phyloP scores from a whole-genome alignment of 2,113 vertebrate species.

The Chamaea fasciata region DNA sequence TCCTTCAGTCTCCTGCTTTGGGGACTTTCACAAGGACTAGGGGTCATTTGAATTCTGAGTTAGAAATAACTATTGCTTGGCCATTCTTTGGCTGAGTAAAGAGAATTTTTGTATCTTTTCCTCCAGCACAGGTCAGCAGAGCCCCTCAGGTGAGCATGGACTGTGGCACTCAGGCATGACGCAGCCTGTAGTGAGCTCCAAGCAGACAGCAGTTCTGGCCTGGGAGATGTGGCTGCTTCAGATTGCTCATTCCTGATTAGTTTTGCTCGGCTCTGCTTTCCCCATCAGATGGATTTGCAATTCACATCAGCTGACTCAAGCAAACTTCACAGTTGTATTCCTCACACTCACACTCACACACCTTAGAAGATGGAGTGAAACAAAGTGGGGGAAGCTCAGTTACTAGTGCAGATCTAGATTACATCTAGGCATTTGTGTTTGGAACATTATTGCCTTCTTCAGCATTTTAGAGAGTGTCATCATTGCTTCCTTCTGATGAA shows the following conservation, averaged over 20 bases:
- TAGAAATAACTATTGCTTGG: accelerated
- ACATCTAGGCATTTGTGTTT: background rate
- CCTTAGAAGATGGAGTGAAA: background rate
- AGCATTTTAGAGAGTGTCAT: background rate
- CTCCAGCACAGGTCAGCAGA: background rate
- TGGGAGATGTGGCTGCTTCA: background rate
- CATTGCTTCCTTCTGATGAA: background rate
- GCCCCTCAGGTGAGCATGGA: background rate
- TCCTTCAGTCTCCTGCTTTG: background rate
- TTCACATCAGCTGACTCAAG: background rate
- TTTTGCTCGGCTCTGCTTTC: background rate
- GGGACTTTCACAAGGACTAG: background rate
- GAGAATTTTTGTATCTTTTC: background rate
- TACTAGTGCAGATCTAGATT: background rate
- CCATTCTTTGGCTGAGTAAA: background rate
- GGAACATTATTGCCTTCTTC: background rate
- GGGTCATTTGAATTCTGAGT: background rate
- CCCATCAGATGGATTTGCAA: background rate
- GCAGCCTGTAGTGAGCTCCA: background rate
- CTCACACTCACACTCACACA: no score
- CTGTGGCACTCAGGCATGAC: background rate
- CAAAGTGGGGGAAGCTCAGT: background rate
- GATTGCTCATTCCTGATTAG: background rate
- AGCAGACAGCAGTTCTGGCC: background rate
- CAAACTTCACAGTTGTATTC: background rate